These are phyloP conservation scores for Hydropsyche tenuis DNA, from an alignment of 1,140 invertebrate genomes.

Conservation along the genomic window DNA sequence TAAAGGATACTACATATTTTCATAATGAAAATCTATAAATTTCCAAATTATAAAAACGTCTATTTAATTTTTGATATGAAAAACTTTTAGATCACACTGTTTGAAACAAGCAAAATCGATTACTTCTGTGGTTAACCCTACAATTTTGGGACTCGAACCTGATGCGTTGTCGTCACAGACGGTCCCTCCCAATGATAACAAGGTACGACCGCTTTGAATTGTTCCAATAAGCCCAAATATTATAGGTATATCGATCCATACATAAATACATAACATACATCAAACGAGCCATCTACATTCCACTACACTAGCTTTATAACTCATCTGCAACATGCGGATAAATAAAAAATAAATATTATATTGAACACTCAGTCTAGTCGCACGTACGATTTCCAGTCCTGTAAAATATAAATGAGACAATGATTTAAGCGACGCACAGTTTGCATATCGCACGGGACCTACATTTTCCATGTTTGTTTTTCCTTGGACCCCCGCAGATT, in stretches of 20 bases:
- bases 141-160: conserved; percentile 44
- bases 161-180: conserved; percentile 22
- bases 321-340: too few relatives aligned
- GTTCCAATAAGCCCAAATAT: conserved; percentile 34
- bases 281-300: too few relatives aligned
- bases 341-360: too few relatives aligned
- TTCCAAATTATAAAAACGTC: background rate
- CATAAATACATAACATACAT: background rate
- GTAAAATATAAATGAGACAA: conserved; percentile 17
- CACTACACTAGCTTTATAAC: too few relatives aligned
- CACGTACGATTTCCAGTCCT: background rate
- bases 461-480: conserved; percentile 5
- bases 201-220: conserved; percentile 32
- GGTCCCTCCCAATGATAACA: conserved; percentile 31
- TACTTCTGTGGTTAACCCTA: conserved; percentile 49
- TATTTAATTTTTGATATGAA: too few relatives aligned
- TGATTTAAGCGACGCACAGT: conserved; percentile 23
- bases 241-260: conserved; percentile 1
- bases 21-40: too few relatives aligned
- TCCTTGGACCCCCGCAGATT: background rate
- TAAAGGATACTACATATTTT: too few relatives aligned
- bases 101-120: conserved; percentile 49
- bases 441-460: conserved; percentile 15
- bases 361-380: too few relatives aligned
- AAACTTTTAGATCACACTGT: conserved; percentile 21